Evolutionary conservation across 2,797 vertebrate genomes (phyloP).

Genomic region (Halcyon chelicuti): DNA sequence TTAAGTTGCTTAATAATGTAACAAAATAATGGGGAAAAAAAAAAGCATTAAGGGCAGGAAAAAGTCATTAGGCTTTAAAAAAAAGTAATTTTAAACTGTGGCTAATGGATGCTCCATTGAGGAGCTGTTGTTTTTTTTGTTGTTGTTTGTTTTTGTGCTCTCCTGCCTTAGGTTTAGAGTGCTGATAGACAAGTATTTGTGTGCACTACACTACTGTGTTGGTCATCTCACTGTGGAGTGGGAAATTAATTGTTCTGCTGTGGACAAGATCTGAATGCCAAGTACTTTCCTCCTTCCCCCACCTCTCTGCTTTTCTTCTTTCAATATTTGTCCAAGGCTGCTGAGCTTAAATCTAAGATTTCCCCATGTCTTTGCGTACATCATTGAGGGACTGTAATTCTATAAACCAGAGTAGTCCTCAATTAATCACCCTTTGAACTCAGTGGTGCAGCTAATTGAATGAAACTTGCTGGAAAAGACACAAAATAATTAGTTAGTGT

Average conservation of each 20-base stretch:
- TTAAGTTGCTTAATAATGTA: neutral
- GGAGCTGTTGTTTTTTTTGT: neutral
- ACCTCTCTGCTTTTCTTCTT: neutral
- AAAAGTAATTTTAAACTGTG: slow-evolving; percentile 10
- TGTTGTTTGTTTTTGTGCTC: slow-evolving; percentile 3
- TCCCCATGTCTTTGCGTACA: slow-evolving; percentile 18
- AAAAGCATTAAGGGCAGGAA: neutral
- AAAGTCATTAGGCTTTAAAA: neutral
- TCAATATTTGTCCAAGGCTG: slow-evolving; percentile 69
- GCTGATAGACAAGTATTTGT: slow-evolving; percentile 59
- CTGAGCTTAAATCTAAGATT: slow-evolving; percentile 65
- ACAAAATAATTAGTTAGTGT: slow-evolving; percentile 70
- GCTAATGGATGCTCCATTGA: neutral
- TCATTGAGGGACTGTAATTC: slow-evolving; percentile 24
- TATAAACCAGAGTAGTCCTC: slow-evolving; percentile 17
- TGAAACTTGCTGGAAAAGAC: slow-evolving; percentile 59
- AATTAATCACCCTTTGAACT: slow-evolving; percentile 76
- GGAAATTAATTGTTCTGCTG: slow-evolving; percentile 66
- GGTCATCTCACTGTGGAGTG: slow-evolving; percentile 46
- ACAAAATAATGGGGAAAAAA: neutral
- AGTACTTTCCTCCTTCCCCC: neutral
- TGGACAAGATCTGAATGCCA: slow-evolving; percentile 49
- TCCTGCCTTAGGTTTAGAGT: slow-evolving; percentile 22
- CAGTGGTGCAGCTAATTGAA: slow-evolving; percentile 61
- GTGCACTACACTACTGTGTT: neutral